A percentile compares a stretch with the other conserved stretches of the same genome.
phyloP scores from a whole-genome alignment of 2,888 invertebrate genomes.

The Cyaniris semiargus region DNA sequence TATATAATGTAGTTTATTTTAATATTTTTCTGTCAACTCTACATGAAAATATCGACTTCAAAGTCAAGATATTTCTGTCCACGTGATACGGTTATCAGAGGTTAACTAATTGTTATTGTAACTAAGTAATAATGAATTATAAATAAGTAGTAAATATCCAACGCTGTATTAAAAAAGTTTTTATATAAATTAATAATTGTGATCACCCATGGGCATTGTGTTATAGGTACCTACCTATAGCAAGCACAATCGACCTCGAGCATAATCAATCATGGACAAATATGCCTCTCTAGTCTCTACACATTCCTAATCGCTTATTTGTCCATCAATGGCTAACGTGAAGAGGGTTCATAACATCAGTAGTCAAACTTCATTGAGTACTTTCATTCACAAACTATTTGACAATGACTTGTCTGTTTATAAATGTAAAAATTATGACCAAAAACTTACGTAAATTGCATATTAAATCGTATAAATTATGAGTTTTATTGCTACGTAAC shows the following conservation, averaged over 20 bases:
- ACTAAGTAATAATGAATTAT: neutral
- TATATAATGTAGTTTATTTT: too few species aligned
- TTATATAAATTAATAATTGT: too few species aligned
- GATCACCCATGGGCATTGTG: too few species aligned
- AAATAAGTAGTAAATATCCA: neutral
- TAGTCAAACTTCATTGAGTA: neutral
- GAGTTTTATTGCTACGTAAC: neutral
- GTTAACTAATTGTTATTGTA: conserved; percentile 7
- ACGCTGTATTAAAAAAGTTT: too few species aligned
- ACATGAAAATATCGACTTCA: neutral
- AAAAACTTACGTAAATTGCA: neutral
- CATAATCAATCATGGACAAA: too few species aligned
- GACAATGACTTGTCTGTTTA: neutral
- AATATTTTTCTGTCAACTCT: neutral
- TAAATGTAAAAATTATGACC: neutral
- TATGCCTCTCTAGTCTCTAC: too few species aligned
- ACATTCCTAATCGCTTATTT: too few species aligned
- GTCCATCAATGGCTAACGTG: too few species aligned
- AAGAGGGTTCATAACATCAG: too few species aligned
- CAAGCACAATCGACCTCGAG: too few species aligned
- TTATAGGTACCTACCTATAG: too few species aligned
- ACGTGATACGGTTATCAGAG: neutral
- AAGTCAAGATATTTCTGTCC: conserved; percentile 8
- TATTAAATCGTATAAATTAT: neutral
- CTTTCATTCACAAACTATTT: neutral